Evolutionary conservation across 2,888 invertebrate species (phyloP).

Genomic region (Meteorus colon): DNA sequence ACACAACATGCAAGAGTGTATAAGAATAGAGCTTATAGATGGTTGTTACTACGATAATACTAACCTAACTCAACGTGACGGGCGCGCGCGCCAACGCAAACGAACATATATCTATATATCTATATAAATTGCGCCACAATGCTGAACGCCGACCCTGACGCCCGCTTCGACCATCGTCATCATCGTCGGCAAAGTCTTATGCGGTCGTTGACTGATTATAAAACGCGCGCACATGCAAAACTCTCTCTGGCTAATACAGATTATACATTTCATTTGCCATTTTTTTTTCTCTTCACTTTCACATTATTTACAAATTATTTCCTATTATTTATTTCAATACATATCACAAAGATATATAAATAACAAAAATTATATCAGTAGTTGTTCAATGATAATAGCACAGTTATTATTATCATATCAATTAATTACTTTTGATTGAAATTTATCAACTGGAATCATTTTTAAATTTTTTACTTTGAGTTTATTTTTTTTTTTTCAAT

Average conservation of each 20-base stretch:
- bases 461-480: neutral
- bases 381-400: neutral
- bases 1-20: conserved; percentile 44
- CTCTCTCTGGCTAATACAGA: neutral
- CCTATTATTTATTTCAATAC: neutral
- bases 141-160: neutral
- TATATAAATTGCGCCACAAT: conserved; percentile 2
- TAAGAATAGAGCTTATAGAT: conserved; percentile 64
- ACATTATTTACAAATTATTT: neutral
- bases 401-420: neutral
- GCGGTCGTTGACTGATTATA: conserved; percentile 70
- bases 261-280: conserved; percentile 40
- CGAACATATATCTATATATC: conserved; percentile 47
- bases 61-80: conserved; percentile 67
- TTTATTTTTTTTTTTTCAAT: neutral
- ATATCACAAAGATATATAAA: neutral
- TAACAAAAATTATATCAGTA: neutral
- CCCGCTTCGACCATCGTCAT: neutral
- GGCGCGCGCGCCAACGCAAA: conserved; percentile 65
- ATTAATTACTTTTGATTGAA: conserved; percentile 3
- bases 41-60: conserved; percentile 59
- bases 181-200: conserved; percentile 47
- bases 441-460: neutral
- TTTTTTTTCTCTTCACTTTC: conserved; percentile 1
- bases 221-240: neutral